Percentiles rank a stretch among this genome's conserved stretches.
phyloP scores from a whole-genome alignment of 1,140 invertebrate genomes.

The Drosophila melanogaster region Release_6_plus_ISO1_MT NT_033779.5:10770501-10771000 shows the following conservation, averaged over 20 bases:
- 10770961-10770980: conserved; percentile 14
- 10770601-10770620: conserved; percentile 68
- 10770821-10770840: conserved; percentile 70
- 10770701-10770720: conserved; percentile 35
- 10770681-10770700: conserved; percentile 55
- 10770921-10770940: background rate
- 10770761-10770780: conserved; percentile 68
- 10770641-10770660: conserved; percentile 68
- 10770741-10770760: background rate
- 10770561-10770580: conserved; percentile 73
- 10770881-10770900: conserved; percentile 77
- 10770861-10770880: conserved; percentile 75
- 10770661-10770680: conserved; percentile 51
- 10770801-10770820: conserved; percentile 69
- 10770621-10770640: conserved; percentile 68
- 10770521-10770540: conserved; percentile 76
- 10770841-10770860: conserved; percentile 68
- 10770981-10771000: conserved; percentile 84
- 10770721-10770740: background rate
- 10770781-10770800: conserved; percentile 55
- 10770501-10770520: conserved; percentile 66
- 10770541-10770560: conserved; percentile 55
- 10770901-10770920: conserved; percentile 35
- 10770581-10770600: conserved; percentile 77
- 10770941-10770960: conserved; percentile 11